Conservation (phyloP, 2,888 invertebrate genomes). For the Caenorhabditis doughertyi region DNA sequence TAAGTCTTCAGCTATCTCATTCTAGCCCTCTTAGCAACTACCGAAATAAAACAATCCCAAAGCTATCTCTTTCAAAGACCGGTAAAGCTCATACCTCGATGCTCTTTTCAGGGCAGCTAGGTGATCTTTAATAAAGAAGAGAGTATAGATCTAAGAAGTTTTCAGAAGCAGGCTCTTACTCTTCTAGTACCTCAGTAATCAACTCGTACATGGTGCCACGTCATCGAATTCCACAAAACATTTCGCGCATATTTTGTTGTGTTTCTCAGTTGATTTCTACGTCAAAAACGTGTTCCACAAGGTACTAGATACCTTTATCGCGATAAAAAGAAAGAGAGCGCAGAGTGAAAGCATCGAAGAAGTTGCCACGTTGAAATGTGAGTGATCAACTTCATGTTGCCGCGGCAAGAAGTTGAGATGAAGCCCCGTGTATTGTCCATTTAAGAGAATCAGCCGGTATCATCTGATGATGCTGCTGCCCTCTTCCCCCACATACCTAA, state of each 20-base stretch:
- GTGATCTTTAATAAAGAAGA: too few species aligned
- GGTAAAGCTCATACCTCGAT: too few species aligned
- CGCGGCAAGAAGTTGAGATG: background rate
- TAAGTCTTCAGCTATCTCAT: too few species aligned
- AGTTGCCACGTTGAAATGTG: slow-evolving; percentile 55
- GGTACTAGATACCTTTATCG: slow-evolving; percentile 60
- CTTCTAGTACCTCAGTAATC: background rate
- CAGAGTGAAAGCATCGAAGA: slow-evolving; percentile 41
- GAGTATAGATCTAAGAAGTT: too few species aligned
- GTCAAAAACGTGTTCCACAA: slow-evolving; percentile 55
- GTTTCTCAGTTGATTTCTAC: slow-evolving; percentile 51
- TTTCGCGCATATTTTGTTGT: slow-evolving; percentile 14
- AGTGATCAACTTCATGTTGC: slow-evolving; percentile 3
- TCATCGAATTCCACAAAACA: slow-evolving; percentile 6
- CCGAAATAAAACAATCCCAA: too few species aligned
- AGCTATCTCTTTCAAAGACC: too few species aligned
- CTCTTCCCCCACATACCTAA: slow-evolving; percentile 53
- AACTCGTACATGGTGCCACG: background rate
- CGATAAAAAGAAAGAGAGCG: slow-evolving; percentile 20
- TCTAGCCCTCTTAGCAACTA: too few species aligned
- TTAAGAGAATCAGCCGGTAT: slow-evolving; percentile 38
- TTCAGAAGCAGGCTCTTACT: too few species aligned
- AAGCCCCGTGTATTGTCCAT: slow-evolving; percentile 44
- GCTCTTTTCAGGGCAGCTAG: too few species aligned
- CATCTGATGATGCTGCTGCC: slow-evolving; percentile 1